These are phyloP conservation scores for Platynereis dumerilii DNA, from an alignment of 2,888 invertebrate genomes.

Conservation along the genomic window DNA sequence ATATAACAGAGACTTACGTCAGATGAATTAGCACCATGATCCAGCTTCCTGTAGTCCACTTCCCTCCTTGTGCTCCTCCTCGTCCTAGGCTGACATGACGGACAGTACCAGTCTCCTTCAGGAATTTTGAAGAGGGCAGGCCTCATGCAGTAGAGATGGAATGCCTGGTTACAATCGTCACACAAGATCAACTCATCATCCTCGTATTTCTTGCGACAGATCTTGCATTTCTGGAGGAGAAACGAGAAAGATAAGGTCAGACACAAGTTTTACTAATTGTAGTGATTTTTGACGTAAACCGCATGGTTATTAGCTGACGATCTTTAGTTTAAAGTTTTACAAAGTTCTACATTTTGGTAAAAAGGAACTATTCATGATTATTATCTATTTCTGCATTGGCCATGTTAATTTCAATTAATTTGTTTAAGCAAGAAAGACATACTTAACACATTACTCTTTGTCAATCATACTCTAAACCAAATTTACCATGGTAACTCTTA, in stretches of 20 bases:
- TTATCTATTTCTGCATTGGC: too few species aligned
- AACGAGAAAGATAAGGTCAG: too few species aligned
- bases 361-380: too few species aligned
- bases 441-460: too few species aligned
- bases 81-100: constrained; percentile 44
- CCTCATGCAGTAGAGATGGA: constrained; percentile 60
- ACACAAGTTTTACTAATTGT: neutral
- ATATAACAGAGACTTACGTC: too few species aligned
- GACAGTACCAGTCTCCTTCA: constrained; percentile 62
- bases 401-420: too few species aligned
- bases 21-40: too few species aligned
- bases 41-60: constrained; percentile 7
- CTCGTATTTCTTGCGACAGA: constrained; percentile 60
- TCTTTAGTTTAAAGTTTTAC: too few species aligned
- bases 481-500: too few species aligned
- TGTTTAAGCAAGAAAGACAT: too few species aligned
- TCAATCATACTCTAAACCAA: too few species aligned
- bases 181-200: constrained; percentile 56
- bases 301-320: neutral
- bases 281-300: neutral
- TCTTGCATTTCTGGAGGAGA: constrained; percentile 62
- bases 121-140: constrained; percentile 55
- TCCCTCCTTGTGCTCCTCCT: neutral
- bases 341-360: too few species aligned
- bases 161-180: constrained; percentile 61